These are phyloP conservation scores for Echeneis naucrates DNA, from an alignment of 2,797 vertebrate species.

Conservation along the genomic window DNA sequence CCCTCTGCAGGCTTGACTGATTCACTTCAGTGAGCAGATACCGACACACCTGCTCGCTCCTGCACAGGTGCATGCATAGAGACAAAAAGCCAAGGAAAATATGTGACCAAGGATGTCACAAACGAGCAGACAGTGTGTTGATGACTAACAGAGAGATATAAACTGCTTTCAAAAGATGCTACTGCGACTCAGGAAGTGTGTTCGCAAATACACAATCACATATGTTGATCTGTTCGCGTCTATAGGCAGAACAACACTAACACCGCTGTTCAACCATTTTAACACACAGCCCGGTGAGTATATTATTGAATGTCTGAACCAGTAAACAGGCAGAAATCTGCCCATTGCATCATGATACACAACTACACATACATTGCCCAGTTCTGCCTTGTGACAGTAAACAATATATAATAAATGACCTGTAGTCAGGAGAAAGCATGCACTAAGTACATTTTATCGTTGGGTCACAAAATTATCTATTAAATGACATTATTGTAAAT, in stretches of 20 bases:
- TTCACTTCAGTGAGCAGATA: constrained; percentile 51
- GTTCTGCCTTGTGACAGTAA: background rate
- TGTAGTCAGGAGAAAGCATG: background rate
- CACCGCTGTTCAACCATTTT: background rate
- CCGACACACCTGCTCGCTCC: constrained; percentile 62
- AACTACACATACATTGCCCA: background rate
- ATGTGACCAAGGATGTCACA: background rate
- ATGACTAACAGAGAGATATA: background rate
- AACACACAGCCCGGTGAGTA: background rate
- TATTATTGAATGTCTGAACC: background rate
- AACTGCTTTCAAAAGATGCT: background rate
- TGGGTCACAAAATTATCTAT: background rate
- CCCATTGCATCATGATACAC: background rate
- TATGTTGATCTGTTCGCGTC: constrained; percentile 19
- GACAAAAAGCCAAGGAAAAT: constrained; percentile 1
- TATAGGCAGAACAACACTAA: background rate
- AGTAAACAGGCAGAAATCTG: background rate
- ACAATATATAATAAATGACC: background rate
- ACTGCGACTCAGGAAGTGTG: background rate
- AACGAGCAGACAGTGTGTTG: background rate
- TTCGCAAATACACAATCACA: background rate
- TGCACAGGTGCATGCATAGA: constrained; percentile 66
- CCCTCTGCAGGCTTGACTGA: constrained; percentile 58
- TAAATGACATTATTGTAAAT: background rate
- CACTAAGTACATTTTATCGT: background rate